These are phyloP conservation scores for Hippoglossus hippoglossus DNA, from an alignment of 2,797 vertebrate species.

Conservation along the genomic window DNA sequence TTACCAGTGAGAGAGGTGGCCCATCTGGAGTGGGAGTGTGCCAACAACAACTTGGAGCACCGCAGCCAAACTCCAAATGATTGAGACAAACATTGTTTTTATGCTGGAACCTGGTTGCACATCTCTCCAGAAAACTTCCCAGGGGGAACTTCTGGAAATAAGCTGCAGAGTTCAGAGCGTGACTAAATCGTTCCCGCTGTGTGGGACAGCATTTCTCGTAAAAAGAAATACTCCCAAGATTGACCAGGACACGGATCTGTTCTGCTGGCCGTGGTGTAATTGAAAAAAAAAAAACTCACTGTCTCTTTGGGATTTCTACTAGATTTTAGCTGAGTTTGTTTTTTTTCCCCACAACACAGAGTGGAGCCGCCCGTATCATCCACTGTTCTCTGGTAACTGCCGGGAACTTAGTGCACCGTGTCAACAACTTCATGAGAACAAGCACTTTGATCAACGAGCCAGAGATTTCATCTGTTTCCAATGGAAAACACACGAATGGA, in stretches of 20 bases:
- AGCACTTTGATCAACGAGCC: constrained; percentile 13
- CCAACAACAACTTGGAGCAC: constrained; percentile 66
- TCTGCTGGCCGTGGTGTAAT: constrained; percentile 39
- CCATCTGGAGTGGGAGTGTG: constrained; percentile 66
- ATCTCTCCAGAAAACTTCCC: constrained; percentile 49
- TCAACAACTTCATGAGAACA: constrained; percentile 8
- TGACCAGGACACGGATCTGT: constrained; percentile 23
- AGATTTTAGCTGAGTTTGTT: not conserved
- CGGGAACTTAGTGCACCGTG: too few species aligned
- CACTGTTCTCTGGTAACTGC: too few species aligned
- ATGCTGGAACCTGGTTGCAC: constrained; percentile 55
- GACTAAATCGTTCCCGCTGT: constrained; percentile 46
- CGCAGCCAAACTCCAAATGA: constrained; percentile 52
- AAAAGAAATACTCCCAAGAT: constrained; percentile 1
- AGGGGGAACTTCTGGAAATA: constrained; percentile 39
- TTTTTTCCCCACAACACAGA: too few species aligned
- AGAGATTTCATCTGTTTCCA: not conserved
- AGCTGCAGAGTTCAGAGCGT: constrained; percentile 37
- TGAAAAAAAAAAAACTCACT: constrained; percentile 23
- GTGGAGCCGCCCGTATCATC: too few species aligned
- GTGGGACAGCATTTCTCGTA: constrained; percentile 34
- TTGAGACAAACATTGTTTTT: constrained; percentile 68
- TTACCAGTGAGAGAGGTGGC: constrained; percentile 54
- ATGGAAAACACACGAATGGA: constrained; percentile 6
- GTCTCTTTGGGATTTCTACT: constrained; percentile 36